Evolutionary conservation across 2,888 invertebrate genomes (phyloP), one percentile per base, ranked within the genome.

Genomic region (Platycheirus albimanus): DNA sequence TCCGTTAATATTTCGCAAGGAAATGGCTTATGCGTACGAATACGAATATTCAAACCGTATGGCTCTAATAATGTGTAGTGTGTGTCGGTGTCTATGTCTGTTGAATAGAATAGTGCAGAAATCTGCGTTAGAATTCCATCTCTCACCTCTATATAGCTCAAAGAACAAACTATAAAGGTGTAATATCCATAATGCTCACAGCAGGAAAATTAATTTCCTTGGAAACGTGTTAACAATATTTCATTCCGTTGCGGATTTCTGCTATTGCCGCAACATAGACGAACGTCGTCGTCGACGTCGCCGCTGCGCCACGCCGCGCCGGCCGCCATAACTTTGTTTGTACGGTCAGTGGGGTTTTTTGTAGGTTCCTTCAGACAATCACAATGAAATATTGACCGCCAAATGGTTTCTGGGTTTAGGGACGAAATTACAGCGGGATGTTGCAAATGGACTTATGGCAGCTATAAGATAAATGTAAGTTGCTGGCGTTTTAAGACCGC

Each of bases 181-280:
- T 72, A 77, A 77, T 72, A 72, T 69, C 67, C 78, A 83, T 83
- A 83, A 72, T 78, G 78, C 83, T 77, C 83, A 78, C 83, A 83
- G 78, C 83, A 67, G 83, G 78, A 78, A 83, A 83, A 83, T 83
- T 83, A 83, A 83, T 83, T 83, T 72, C 78, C 63, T 78, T 72
- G 56, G 72, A 74, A 78, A 78, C 78, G 83, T 83, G 83, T 83
- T 83, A 83, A 83, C 67, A 58, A 83, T 83, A 83, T 67, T 72
- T 83, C 83, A 83, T 83, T 78, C 66, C 36, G 66, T 72, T 77
- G 67, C 43, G 56, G 70, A 61, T 71, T 76, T 81, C 67, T 41
- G 51, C 45, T 66, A 38, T 61, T 67, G 52, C 61, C 30, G 54
- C 67, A 64, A 71, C 51, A 51, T 43, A 66, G 63, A 28, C 33